Base-by-base conservation (phyloP, 2,797 vertebrate species). In the Oryzias sinensis region DNA sequence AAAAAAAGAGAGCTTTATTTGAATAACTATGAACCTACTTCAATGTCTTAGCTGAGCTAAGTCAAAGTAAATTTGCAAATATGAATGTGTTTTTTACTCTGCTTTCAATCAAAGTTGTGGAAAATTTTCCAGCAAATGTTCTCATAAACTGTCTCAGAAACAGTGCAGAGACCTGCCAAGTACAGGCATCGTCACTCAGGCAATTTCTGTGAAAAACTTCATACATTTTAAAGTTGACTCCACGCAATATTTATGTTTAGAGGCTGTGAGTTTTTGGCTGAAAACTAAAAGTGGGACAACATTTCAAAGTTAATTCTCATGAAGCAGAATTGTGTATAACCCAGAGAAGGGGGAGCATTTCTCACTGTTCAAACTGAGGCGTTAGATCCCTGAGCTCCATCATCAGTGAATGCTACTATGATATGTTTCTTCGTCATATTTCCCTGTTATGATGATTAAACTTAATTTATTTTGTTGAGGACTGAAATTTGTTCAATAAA, bases 1-100 rank as follows among this genome's bases (percentile, higher is more conserved):
- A 24, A 51, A 49, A 81, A 76, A 84, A 67, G 72, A 71, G 79
- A 76, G 55, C 54, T 73, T 33, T 33, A 63, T 78, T 81, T 76
- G 46, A 85, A 79, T 62, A 72, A 60, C 29, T 66, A 63, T 18
- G 24, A 42, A 59, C 62, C 63, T 68, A 66, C 72, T 44, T 75
- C 74, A 82, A 69, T 50, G 55, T 53, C 49, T 76, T 68, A 61
- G 37, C 33, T 42, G 58, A 54, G 20, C 47, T 49, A 71, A 72
- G 74, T 76, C 61, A 76, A 63, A 59, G 80, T 82, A 37, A 11
- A 37, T 37, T 11, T 3, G 11, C 33, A 37, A 37, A 37, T 43
- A 43, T 43, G 42, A 16, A 16, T 54, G 70, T 54, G 59, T 74
- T 52, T 45, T 25, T 8, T 56, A 43, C 33, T 37, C 33, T 20